These are phyloP conservation scores for Xiphophorus maculatus DNA, from an alignment of 2,113 vertebrate genomes.

Conservation along the genomic window DNA sequence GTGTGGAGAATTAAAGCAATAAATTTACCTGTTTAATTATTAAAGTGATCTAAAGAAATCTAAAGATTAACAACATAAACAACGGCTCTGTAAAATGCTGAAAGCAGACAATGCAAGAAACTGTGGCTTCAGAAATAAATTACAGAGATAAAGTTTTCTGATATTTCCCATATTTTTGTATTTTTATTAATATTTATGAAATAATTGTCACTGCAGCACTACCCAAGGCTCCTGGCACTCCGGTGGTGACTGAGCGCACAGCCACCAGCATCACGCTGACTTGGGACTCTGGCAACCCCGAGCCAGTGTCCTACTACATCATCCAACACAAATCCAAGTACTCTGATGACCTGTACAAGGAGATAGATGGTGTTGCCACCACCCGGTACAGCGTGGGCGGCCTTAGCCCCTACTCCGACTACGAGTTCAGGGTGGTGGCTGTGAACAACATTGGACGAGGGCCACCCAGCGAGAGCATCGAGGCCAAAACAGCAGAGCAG, in stretches of 20 bases:
- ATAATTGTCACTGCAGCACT: slow-evolving; percentile 82
- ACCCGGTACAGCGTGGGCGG: slow-evolving; percentile 98
- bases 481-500: slow-evolving; percentile 95
- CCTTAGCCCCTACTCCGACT: slow-evolving; percentile 97
- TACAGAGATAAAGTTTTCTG: slow-evolving; percentile 9
- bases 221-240: slow-evolving; percentile 93
- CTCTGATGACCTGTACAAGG: slow-evolving; percentile 93
- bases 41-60: slow-evolving; percentile 70
- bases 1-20: slow-evolving; percentile 77
- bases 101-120: slow-evolving; percentile 14
- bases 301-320: slow-evolving; percentile 97
- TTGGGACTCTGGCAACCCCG: slow-evolving; percentile 98
- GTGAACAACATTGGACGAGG: slow-evolving; percentile 98
- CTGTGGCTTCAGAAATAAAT: slow-evolving; percentile 23
- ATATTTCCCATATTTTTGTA: slow-evolving; percentile 11
- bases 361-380: slow-evolving; percentile 97
- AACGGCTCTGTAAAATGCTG: slow-evolving; percentile 20
- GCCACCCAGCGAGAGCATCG: slow-evolving; percentile 92
- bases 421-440: slow-evolving; percentile 94
- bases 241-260: slow-evolving; percentile 94
- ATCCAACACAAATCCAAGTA: slow-evolving; percentile 96
- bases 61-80: slow-evolving; percentile 54
- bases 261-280: slow-evolving; percentile 98
- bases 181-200: slow-evolving; percentile 42
- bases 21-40: slow-evolving; percentile 77